Conservation (phyloP, 1,140 invertebrate genomes). For the Zaprionus nigranus region DNA sequence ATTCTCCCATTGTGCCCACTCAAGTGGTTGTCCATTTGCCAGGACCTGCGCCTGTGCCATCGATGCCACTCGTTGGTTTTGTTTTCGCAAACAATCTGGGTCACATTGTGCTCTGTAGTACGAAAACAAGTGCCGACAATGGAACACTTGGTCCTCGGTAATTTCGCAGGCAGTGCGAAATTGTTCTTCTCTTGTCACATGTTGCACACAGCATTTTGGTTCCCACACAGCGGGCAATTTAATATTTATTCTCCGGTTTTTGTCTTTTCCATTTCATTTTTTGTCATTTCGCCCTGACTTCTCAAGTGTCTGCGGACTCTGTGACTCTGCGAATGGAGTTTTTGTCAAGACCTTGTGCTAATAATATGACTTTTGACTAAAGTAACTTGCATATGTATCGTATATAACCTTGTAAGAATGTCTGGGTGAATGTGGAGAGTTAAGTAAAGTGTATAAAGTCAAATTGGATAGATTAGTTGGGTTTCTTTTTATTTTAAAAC, state of each 20-base stretch:
- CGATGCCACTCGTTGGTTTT: slow-evolving; percentile 44
- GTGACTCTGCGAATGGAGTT: slow-evolving; percentile 3
- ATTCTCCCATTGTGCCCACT: slow-evolving; percentile 54
- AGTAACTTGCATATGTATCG: slow-evolving; percentile 25
- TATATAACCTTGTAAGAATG: background rate
- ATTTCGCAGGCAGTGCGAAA: slow-evolving; percentile 60
- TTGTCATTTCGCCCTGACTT: slow-evolving; percentile 39
- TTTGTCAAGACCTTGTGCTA: slow-evolving; percentile 30
- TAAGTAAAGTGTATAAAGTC: background rate
- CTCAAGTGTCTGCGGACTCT: slow-evolving; percentile 55
- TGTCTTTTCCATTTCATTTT: slow-evolving; percentile 21
- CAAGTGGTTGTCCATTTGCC: slow-evolving; percentile 64
- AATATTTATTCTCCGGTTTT: slow-evolving; percentile 53
- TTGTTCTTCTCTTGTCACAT: slow-evolving; percentile 64
- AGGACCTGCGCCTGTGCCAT: slow-evolving; percentile 44
- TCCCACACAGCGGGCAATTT: slow-evolving; percentile 78
- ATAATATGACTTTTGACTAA: slow-evolving; percentile 33
- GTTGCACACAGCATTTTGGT: slow-evolving; percentile 67
- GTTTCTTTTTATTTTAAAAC: background rate
- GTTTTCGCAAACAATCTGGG: slow-evolving; percentile 73
- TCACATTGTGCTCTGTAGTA: slow-evolving; percentile 57
- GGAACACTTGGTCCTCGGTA: slow-evolving; percentile 51
- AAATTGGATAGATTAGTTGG: background rate
- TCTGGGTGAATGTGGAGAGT: background rate
- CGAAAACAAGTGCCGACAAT: slow-evolving; percentile 71